These are phyloP conservation scores for Elephantulus edwardii DNA, from an alignment of 2,113 vertebrate species.

Conservation along the genomic window DNA sequence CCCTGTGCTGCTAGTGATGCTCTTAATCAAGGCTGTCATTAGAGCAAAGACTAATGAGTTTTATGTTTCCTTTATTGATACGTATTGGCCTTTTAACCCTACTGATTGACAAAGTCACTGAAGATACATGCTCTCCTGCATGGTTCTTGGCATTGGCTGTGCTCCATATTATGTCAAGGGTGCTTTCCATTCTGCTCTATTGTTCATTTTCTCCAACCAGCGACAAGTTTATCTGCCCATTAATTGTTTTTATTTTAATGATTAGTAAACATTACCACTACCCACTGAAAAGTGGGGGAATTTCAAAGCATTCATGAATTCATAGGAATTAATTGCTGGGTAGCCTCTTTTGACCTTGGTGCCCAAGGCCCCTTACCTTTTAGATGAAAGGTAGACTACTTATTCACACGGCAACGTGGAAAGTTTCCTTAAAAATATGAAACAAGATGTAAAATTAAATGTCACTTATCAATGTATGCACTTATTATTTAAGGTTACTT, in stretches of 20 bases:
- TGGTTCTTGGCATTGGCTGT: not conserved
- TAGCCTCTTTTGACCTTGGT: not conserved
- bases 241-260: constrained; percentile 61
- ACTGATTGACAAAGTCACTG: constrained; percentile 35
- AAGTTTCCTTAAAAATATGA: not conserved
- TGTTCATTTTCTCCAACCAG: constrained; percentile 31
- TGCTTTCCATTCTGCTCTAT: not conserved
- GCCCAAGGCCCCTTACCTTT: not conserved
- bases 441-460: constrained; percentile 37
- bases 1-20: not conserved
- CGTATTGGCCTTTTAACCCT: constrained; percentile 52
- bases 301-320: constrained; percentile 34
- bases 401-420: constrained; percentile 19
- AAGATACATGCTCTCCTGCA: not conserved
- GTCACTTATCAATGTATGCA: not conserved
- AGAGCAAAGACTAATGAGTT: constrained; percentile 56
- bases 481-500: constrained; percentile 40
- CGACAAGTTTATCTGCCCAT: constrained; percentile 37
- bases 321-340: not conserved
- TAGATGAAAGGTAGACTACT: not conserved
- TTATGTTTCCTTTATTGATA: constrained; percentile 64
- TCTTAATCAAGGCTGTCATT: constrained; percentile 59
- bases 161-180: constrained; percentile 16
- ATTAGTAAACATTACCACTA: constrained; percentile 39
- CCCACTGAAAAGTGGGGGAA: not conserved